These are phyloP conservation scores for Plumapathes pennacea DNA, from an alignment of 92 coral and sea anemone genomes.

Conservation along the genomic window DNA sequence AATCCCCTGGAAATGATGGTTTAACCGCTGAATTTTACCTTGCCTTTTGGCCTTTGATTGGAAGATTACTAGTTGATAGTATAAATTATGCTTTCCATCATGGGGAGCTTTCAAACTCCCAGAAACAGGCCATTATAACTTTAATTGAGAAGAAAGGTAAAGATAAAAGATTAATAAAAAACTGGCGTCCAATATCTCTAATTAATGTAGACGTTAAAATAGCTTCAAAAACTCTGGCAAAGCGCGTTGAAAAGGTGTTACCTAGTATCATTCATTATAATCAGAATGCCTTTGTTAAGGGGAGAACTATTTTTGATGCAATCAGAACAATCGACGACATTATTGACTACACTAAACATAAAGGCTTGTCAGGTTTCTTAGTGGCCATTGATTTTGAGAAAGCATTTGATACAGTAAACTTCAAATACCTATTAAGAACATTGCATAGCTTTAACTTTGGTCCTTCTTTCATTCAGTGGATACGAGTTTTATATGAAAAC, in stretches of 20 bases:
- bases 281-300: constrained; percentile 36
- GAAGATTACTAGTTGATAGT: constrained; percentile 19
- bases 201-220: constrained; percentile 33
- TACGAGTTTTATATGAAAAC: constrained; percentile 4
- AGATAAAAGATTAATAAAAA: constrained; percentile 7
- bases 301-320: constrained; percentile 24
- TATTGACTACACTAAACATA: constrained; percentile 9
- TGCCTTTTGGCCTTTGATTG: constrained; percentile 41
- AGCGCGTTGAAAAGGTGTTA: constrained; percentile 22
- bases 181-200: constrained; percentile 40
- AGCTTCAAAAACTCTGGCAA: constrained; percentile 20
- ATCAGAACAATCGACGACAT: constrained; percentile 24
- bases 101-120: constrained; percentile 30
- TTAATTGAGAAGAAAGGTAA: constrained; percentile 35
- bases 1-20: constrained; percentile 37
- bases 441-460: constrained; percentile 13
- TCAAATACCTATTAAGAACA: constrained; percentile 3
- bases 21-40: constrained; percentile 35
- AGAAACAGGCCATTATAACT: constrained; percentile 36
- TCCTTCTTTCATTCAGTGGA: constrained; percentile 18
- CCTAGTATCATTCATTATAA: constrained; percentile 17
- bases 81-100: constrained; percentile 17
- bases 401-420: constrained; percentile 24
- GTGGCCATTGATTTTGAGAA: constrained; percentile 28
- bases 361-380: constrained; percentile 7